A percentile compares a stretch with the other conserved stretches of the same genome.
Evolutionary conservation across 2,797 vertebrate genomes (phyloP).

Genomic region (Podargus strigoides): DNA sequence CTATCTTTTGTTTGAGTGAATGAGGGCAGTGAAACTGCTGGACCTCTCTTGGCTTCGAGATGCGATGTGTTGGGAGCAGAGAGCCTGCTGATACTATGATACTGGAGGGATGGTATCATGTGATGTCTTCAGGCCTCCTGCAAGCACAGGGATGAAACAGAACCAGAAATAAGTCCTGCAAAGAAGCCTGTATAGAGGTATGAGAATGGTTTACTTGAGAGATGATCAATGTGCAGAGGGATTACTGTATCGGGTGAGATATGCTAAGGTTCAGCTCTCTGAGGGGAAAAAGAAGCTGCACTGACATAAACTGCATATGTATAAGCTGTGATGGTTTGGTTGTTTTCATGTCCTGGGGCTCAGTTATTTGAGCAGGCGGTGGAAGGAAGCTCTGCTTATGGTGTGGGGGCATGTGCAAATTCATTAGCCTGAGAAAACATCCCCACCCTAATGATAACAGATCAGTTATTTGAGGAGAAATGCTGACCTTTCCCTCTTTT

Average conservation of each 20-base stretch:
- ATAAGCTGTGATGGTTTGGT: not conserved
- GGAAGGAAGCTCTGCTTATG: not conserved
- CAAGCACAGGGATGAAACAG: not conserved
- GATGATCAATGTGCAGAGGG: not conserved
- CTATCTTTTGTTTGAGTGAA: not conserved
- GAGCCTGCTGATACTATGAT: not conserved
- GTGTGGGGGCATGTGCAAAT: not conserved
- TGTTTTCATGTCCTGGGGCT: not conserved
- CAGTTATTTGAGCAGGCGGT: not conserved
- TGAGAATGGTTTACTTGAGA: not conserved
- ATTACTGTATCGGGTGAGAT: not conserved
- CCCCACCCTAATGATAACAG: rapidly evolving
- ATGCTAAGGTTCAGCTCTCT: not conserved
- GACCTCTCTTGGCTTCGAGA: not conserved
- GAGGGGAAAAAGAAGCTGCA: not conserved
- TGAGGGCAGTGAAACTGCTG: not conserved
- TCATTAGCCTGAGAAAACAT: not conserved
- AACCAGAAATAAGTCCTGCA: not conserved
- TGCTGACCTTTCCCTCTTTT: rapidly evolving
- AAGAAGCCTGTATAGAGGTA: not conserved
- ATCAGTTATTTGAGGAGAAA: not conserved
- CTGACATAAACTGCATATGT: not conserved
- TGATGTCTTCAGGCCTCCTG: not conserved
- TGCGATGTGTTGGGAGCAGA: not conserved
- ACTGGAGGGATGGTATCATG: not conserved